Conservation (phyloP, 1,140 invertebrate species). For the Ctenoplectra terminalis region DNA sequence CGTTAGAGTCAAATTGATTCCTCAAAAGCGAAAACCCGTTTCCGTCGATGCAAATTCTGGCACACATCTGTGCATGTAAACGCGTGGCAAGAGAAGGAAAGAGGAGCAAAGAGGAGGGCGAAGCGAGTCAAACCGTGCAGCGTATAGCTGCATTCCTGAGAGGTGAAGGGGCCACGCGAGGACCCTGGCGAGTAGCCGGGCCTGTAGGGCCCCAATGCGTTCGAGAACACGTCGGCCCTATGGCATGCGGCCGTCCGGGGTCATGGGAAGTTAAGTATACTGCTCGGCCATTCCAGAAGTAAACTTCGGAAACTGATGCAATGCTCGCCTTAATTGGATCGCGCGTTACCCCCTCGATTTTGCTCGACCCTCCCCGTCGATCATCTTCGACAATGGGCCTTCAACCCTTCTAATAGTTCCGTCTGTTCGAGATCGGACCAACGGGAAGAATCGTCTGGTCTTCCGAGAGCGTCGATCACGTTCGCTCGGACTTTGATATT, state of each 20-base stretch:
- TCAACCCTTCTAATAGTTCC: not conserved
- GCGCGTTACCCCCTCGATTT: not conserved
- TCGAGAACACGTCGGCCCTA: conserved; percentile 68
- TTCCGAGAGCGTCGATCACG: not conserved
- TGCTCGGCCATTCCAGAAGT: conserved; percentile 41
- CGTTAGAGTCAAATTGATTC: not conserved
- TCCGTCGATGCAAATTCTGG: not conserved
- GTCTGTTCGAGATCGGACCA: not conserved
- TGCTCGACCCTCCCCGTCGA: no score
- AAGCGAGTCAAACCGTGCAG: conserved; percentile 16
- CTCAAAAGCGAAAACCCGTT: not conserved
- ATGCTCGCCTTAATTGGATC: conserved; percentile 29
- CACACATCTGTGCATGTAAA: not conserved
- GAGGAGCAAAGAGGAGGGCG: not conserved
- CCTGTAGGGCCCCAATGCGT: conserved; percentile 58
- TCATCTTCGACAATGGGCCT: conserved; percentile 3
- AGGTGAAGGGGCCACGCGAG: conserved; percentile 49
- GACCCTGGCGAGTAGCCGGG: conserved; percentile 25
- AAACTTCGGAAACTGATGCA: conserved; percentile 53
- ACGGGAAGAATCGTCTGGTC: not conserved
- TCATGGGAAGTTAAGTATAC: conserved; percentile 71
- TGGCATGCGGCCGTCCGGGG: conserved; percentile 62
- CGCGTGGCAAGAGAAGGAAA: not conserved
- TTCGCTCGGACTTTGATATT: not conserved
- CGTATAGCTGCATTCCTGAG: conserved; percentile 68